Evolutionary conservation across 1,140 invertebrate genomes (phyloP).

Genomic region (Zeugodacus cucurbitae): DNA sequence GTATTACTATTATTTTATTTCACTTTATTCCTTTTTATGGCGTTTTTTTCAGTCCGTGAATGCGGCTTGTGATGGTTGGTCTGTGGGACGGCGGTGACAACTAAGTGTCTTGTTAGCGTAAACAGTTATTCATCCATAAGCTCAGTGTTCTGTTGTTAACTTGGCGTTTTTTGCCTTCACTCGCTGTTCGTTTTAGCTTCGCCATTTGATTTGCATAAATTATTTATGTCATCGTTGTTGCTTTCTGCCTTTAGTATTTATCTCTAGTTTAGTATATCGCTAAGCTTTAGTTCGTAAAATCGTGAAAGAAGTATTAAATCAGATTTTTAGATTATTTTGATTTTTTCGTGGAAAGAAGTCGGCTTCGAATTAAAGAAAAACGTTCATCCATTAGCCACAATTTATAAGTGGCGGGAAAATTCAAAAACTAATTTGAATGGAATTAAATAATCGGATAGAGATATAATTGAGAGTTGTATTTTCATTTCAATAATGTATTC

Average conservation of each 20-base stretch:
- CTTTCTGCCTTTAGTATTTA: background rate
- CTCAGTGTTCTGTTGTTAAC: background rate
- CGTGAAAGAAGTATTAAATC: background rate
- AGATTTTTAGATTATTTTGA: no score
- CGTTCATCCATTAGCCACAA: no score
- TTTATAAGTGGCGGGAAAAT: no score
- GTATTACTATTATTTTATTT: conserved; percentile 2
- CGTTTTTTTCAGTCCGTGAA: background rate
- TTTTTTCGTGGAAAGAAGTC: no score
- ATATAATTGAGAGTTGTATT: no score
- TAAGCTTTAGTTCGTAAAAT: background rate
- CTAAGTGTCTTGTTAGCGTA: background rate
- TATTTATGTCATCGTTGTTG: background rate
- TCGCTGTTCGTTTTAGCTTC: background rate
- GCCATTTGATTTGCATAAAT: background rate
- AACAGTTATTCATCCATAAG: background rate
- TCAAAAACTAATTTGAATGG: no score
- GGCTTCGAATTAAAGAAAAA: no score
- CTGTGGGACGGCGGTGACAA: background rate
- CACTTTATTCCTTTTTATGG: background rate
- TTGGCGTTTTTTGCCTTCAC: background rate
- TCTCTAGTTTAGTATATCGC: background rate
- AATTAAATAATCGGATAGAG: no score
- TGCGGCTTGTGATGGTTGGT: background rate
- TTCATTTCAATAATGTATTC: no score